These are phyloP conservation scores for Dasyurus viverrinus DNA, from an alignment of 2,113 vertebrate genomes.

Conservation along the genomic window DNA sequence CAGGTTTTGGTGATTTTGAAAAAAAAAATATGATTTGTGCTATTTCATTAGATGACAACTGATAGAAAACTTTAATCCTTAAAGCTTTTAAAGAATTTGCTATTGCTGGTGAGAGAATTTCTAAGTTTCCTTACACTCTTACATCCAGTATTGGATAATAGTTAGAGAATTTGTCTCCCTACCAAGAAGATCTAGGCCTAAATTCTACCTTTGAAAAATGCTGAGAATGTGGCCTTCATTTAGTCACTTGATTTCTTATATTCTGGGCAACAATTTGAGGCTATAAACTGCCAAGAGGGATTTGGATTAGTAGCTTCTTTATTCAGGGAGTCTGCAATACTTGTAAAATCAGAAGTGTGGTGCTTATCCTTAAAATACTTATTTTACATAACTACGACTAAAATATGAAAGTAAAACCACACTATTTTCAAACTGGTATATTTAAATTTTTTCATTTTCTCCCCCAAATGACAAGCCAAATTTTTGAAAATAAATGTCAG, in stretches of 20 bases:
- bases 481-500: slow-evolving; percentile 9
- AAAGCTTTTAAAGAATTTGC: not conserved
- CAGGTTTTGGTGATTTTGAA: not conserved
- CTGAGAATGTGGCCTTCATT: not conserved
- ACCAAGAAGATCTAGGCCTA: not conserved
- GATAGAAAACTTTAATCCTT: not conserved
- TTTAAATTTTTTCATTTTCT: slow-evolving; percentile 40
- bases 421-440: slow-evolving; percentile 48
- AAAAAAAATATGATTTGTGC: not conserved
- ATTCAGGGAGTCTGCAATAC: not conserved
- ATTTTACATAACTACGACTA: slow-evolving; percentile 11
- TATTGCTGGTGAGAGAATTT: not conserved
- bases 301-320: not conserved
- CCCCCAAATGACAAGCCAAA: slow-evolving; percentile 49
- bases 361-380: not conserved
- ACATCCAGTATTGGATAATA: not conserved
- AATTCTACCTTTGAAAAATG: not conserved
- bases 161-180: not conserved
- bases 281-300: not conserved
- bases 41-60: not conserved
- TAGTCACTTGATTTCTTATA: not conserved
- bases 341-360: not conserved
- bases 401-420: slow-evolving; percentile 44
- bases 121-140: not conserved
- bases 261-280: not conserved